Evolutionary conservation across 1,140 invertebrate genomes (phyloP), one percentile per base, ranked within the genome.

Genomic region (Maniola jurtina): DNA sequence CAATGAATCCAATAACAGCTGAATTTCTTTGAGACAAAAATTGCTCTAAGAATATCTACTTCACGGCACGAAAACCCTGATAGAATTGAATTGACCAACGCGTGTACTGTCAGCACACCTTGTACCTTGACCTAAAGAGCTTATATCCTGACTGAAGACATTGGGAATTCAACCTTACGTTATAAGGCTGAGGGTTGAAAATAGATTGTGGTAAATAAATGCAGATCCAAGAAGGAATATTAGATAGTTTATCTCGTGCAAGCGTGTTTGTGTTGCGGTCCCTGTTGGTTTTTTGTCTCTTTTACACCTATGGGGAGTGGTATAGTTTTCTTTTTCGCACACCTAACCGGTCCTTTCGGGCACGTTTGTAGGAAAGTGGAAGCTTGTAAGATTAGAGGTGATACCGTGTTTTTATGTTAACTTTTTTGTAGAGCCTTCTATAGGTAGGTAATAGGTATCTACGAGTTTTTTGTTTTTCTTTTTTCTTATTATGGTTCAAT

Each of bases 251-350:
- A 75, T 74, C 71, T 76, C 64, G 56, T 68, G 72, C 64, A 60
- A 66, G 64, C 70, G 70, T 77, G 73, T 82, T 80, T 82, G 68
- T 82, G 77, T 81, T 80, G 76, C 70, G 75, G 69, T 84, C 79
- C 67, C 74, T 75, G 69, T 79, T 71, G 65, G 68, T 62, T 55
- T 14, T 48, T 58, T 33, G 33, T 81, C 79, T 68, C 73, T 64
- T 58, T 84, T 66, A 45, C 68, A 63, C 81, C 25, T 63, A 61
- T 16, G 40, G 11, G 15, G 13, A n/a, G 9, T 16, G 47, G 16
- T 65, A 66, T 61, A 34, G 35, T 54, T 54, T 38, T 79, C 72
- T 67, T 68, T 42, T 69, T 71, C 71, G 40, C 64, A 63, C 72
- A 71, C 64, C 66, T 72, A 84, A 84, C 81, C 80, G 80, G 80